phyloP scores from a whole-genome alignment of 2,113 vertebrate genomes.

The Phalacrocorax pelagicus region DNA sequence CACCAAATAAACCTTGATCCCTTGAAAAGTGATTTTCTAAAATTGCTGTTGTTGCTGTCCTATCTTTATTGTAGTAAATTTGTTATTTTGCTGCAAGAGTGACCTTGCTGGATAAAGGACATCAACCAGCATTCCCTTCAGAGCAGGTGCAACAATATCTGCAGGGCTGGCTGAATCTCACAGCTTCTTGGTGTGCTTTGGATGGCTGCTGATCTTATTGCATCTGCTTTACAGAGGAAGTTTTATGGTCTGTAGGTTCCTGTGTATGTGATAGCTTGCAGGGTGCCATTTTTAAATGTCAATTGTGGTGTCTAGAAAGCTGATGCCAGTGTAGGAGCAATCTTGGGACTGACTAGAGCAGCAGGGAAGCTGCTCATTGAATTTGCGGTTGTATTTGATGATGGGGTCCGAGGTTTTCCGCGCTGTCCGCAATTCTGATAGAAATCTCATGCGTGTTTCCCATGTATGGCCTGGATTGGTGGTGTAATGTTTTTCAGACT shows the following conservation, averaged over 20 bases:
- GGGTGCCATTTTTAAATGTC: neutral
- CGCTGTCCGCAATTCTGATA: neutral
- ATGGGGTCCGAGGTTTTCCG: neutral
- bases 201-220: neutral
- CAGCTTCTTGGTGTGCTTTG: neutral
- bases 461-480: neutral
- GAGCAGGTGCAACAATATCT: neutral
- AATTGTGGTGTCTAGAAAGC: neutral
- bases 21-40: neutral
- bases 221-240: neutral
- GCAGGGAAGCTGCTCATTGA: neutral
- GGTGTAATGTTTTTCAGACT: neutral
- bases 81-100: neutral
- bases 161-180: neutral
- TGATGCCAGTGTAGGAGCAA: neutral
- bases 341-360: neutral
- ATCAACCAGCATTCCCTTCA: neutral
- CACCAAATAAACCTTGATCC: neutral
- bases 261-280: neutral
- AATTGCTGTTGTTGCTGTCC: neutral
- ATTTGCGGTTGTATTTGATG: neutral
- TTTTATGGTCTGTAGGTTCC: neutral
- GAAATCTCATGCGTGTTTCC: neutral
- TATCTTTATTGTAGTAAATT: neutral
- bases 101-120: neutral